Conservation (phyloP, 2,113 vertebrate species). For the Eonycteris spelaea region DNA sequence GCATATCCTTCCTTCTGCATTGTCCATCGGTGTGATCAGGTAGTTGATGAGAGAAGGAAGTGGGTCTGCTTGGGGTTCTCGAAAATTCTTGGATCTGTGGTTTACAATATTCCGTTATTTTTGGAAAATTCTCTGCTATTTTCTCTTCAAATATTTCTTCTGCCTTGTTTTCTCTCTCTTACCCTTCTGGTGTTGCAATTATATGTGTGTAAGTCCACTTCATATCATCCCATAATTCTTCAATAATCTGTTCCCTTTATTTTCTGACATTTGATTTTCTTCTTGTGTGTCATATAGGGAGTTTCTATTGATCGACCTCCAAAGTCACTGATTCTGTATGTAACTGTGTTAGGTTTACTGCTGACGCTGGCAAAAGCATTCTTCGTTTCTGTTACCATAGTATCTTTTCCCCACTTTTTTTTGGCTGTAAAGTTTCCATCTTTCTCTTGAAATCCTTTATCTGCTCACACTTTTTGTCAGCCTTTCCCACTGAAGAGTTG, state of each 20-base stretch:
- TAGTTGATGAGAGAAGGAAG: too few relatives aligned
- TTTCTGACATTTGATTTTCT: not conserved
- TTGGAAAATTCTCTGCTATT: not conserved
- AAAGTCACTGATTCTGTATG: not conserved
- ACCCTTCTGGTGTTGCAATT: not conserved
- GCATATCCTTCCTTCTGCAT: not conserved
- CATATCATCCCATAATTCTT: not conserved
- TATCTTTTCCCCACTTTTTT: not conserved
- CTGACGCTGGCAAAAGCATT: not conserved
- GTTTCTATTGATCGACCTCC: not conserved
- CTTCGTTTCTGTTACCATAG: not conserved
- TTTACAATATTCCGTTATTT: not conserved
- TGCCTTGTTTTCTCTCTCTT: not conserved
- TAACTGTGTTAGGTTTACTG: not conserved
- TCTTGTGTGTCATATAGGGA: not conserved
- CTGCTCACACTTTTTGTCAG: not conserved
- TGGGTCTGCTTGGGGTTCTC: not conserved
- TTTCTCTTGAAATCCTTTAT: not conserved
- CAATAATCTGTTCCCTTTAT: not conserved
- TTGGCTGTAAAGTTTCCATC: not conserved
- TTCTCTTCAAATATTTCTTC: not conserved
- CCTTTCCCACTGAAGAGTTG: not conserved
- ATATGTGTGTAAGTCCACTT: not conserved
- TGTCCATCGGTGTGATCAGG: accelerated
- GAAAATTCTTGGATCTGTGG: not conserved